These are phyloP conservation scores for Spilarctia lutea DNA, from an alignment of 2,888 invertebrate genomes.

Conservation along the genomic window DNA sequence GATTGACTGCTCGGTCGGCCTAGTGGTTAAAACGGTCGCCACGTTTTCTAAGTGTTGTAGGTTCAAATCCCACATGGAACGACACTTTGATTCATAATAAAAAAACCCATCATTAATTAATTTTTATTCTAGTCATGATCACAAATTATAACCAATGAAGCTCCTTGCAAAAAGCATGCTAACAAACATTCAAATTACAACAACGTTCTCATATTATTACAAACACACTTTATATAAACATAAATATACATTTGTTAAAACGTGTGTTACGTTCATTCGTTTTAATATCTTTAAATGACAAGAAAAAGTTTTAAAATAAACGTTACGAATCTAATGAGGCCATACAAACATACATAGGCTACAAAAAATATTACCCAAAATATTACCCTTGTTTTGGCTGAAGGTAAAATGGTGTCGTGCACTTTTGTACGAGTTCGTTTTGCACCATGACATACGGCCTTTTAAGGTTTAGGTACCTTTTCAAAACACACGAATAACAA, in stretches of 20 bases:
- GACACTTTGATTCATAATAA: no score
- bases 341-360: no score
- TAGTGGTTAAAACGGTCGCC: no score
- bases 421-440: neutral
- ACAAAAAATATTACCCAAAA: no score
- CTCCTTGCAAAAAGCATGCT: constrained; percentile 13
- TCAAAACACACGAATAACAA: neutral
- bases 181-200: neutral
- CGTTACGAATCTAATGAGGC: no score
- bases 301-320: no score
- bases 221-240: neutral
- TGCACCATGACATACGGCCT: neutral
- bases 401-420: neutral
- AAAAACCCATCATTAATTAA: neutral
- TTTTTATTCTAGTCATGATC: constrained; percentile 8
- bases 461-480: neutral
- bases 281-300: neutral
- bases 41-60: no score
- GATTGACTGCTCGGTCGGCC: no score
- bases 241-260: neutral
- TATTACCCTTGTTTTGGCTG: no score
- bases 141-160: constrained; percentile 17
- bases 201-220: neutral
- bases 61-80: no score
- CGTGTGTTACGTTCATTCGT: neutral